Conservation (phyloP, 2,888 invertebrate genomes). For the Cataglyphis altisquamis region DNA sequence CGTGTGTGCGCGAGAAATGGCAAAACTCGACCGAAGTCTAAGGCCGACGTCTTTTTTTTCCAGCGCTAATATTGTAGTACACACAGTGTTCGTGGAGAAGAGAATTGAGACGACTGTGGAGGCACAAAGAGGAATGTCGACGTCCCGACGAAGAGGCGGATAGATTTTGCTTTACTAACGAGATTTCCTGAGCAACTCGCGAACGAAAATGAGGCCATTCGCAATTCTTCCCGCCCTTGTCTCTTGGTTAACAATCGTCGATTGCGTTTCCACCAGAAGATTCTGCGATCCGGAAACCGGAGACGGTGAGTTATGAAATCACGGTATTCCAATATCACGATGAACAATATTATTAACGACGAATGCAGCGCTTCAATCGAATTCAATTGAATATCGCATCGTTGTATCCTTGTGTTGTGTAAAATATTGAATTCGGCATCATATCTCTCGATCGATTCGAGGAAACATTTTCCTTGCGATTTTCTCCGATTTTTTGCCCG, state of each 20-base stretch:
- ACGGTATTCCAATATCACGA: not conserved
- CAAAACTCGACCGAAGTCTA: not conserved
- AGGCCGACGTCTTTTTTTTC: conserved; percentile 43
- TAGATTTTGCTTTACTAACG: conserved; percentile 30
- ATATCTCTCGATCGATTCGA: not conserved
- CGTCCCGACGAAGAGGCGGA: conserved; percentile 2
- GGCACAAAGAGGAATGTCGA: conserved; percentile 42
- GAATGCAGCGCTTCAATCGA: not conserved
- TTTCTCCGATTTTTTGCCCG: not conserved
- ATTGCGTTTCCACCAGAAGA: conserved; percentile 4
- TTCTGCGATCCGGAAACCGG: conserved; percentile 30
- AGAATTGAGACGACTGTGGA: conserved; percentile 34
- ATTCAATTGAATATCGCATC: not conserved
- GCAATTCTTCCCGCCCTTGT: not conserved
- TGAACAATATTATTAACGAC: not conserved
- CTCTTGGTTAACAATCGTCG: conserved; percentile 15
- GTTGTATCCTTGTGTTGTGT: not conserved
- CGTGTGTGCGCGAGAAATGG: not conserved
- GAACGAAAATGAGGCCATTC: conserved; percentile 39
- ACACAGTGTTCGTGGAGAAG: conserved; percentile 7
- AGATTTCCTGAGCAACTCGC: conserved; percentile 36
- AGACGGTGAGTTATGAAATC: conserved; percentile 35
- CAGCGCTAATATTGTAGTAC: conserved; percentile 12
- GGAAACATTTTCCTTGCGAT: not conserved
- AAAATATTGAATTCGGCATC: not conserved